Base-by-base conservation (phyloP, 2,888 invertebrate genomes). In the Bruchidius siliquastri region DNA sequence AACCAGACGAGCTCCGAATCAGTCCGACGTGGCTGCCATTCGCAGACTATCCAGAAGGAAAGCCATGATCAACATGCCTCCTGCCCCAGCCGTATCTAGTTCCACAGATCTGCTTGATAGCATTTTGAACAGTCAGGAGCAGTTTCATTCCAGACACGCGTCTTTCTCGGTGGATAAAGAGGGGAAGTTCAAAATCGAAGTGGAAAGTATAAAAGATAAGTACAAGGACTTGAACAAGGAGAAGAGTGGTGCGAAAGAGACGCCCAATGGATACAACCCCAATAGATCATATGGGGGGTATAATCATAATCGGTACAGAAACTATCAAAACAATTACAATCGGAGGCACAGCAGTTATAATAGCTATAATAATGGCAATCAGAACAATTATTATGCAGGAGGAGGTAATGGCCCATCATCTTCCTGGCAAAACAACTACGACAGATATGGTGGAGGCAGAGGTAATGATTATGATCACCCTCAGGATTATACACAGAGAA, bases 101-200 rank as follows among this genome's bases (percentile, higher is more conserved):
- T 87, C 89, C 0, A 78, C 84, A 1, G 93, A 94, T 85, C 81
- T 95, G 10, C 86, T 95, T 4, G 91, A 90, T 32, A 90, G 89
- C 80, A 94, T 95, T 78, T 86, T 95, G 80, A 90, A 91, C 77
- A 89, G 90, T 78, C 94, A 94, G 84, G 89, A 91, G 71, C 88
- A 91, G 75, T 90, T 94, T 86, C 92, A 93, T 83, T 91, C 92
- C 6, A 91, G 90, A 76, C 88, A 90, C 71, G 88, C 90, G 22
- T 85, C 90, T 2, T 87, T 91, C 8, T 89, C 89, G 0, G 81
- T 92, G 0, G 88, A 90, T 69, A 88, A 89, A 1, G 91, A 92
- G 80, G 94, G 94, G 0, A 90, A 88, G 21, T 83, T 94, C 0
- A 86, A 89, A 74, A 88, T 92, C 13, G 87, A 88, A 76, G 72